Percentiles rank a stretch among this genome's conserved stretches.
phyloP scores from a whole-genome alignment of 2,797 vertebrate genomes.

The Sphenodon punctatus region DNA sequence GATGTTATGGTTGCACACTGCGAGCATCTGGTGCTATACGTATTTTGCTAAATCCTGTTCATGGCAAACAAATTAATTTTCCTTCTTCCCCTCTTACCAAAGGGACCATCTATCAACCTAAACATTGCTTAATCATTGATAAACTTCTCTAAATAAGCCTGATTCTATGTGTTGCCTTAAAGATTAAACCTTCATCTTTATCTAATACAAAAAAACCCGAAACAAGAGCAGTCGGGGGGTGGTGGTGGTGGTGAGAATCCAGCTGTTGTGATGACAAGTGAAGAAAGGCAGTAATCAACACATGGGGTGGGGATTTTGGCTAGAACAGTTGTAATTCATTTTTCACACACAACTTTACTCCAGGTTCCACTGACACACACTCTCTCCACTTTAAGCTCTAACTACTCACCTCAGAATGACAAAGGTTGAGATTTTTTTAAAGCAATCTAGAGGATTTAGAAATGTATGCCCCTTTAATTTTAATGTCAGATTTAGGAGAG shows the following conservation, averaged over 20 bases:
- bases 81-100: not conserved
- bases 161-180: not conserved
- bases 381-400: not conserved
- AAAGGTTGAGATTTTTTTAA: not conserved
- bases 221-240: not conserved
- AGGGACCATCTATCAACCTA: not conserved
- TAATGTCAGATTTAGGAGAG: fast-evolving
- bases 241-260: not conserved
- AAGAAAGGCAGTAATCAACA: not conserved
- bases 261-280: not conserved
- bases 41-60: no score
- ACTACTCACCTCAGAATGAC: not conserved
- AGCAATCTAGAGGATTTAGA: not conserved
- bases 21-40: no score
- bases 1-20: not conserved
- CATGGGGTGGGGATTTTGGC: not conserved
- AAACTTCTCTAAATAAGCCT: not conserved
- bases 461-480: not conserved
- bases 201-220: slow-evolving; percentile 1
- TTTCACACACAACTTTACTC: not conserved
- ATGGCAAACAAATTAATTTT: no score
- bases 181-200: not conserved
- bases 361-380: not conserved
- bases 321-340: not conserved
- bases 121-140: not conserved